These are phyloP conservation scores for Drosophila subobscura DNA, from an alignment of 1,140 invertebrate genomes.

Conservation along the genomic window DNA sequence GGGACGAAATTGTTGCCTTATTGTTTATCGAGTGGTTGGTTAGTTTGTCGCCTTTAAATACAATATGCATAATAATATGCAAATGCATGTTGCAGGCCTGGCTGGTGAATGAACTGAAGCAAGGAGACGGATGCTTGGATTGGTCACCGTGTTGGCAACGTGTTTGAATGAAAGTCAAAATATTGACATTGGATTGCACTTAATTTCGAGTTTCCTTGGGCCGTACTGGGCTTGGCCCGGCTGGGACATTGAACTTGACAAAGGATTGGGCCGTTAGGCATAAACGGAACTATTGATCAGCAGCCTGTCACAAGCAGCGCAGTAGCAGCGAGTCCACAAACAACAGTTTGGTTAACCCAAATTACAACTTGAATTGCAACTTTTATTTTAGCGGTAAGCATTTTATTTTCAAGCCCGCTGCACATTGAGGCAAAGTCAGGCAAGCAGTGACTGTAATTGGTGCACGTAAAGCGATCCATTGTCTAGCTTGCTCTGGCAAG, in stretches of 20 bases:
- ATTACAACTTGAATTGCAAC: conserved; percentile 63
- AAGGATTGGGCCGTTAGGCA: conserved; percentile 28
- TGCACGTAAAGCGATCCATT: conserved; percentile 63
- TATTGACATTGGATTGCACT: conserved; percentile 26
- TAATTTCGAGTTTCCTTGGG: conserved; percentile 40
- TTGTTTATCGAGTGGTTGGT: conserved; percentile 54
- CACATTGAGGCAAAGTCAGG: conserved; percentile 65
- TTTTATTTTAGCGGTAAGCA: conserved; percentile 63
- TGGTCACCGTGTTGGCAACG: conserved; percentile 7
- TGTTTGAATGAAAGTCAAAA: conserved; percentile 49
- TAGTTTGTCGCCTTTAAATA: conserved; percentile 49
- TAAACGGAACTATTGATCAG: conserved; percentile 41
- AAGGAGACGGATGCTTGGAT: conserved; percentile 28
- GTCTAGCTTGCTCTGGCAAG: conserved; percentile 22
- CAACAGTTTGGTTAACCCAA: conserved; percentile 60
- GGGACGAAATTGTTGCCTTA: conserved; percentile 52
- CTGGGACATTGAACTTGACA: conserved; percentile 50
- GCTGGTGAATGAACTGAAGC: conserved; percentile 67
- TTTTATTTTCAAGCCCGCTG: conserved; percentile 63
- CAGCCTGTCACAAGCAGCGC: conserved; percentile 11
- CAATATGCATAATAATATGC: conserved; percentile 69
- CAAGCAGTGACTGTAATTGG: conserved; percentile 57
- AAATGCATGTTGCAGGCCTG: conserved; percentile 18
- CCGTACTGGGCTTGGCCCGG: conserved; percentile 9
- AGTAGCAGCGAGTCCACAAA: conserved; percentile 31